Evolutionary conservation across 2,797 vertebrate species (phyloP), one percentile per base, ranked within the genome.

Genomic region (Catamblyrhynchus diadema): DNA sequence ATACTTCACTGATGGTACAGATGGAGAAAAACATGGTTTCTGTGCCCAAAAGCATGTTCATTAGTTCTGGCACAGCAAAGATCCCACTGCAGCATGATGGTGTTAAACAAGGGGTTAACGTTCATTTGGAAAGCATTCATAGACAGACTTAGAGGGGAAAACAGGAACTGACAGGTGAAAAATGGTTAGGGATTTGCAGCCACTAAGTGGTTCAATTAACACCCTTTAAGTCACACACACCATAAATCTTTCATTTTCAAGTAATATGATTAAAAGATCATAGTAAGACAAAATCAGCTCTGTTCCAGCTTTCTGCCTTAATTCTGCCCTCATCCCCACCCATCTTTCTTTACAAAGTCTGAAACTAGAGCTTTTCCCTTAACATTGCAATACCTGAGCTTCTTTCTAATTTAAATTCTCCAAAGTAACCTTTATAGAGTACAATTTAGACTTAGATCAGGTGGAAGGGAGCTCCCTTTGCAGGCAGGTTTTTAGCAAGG

Each of bases 191-290:
- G 84, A 93, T 95, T 91, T 94, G 44, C 77, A 95, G 72, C 27
- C 66, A 85, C 59, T 94, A 95, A 97, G 79, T 83, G 59, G 88
- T 81, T 94, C 96, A 95, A 94, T 96, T 95, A 97, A 86, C 94
- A 94, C 72, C 70, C 95, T 92, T 86, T 94, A 95, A 92, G 74
- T 94, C 61, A 94, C 59, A 92, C 35, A 92, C 41, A 90, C 59
- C 73, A 91, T 48, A 96, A 78, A 91, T 60, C 81, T 94, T 96
- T 85, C 91, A 86, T 94, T 96, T 91, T 88, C 81, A 86, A 95
- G 71, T 75, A 90, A 89, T 44, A 83, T 61, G 71, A 95, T 95
- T 94, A 89, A 96, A 95, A 60, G 56, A 83, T 90, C 82, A 73
- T 42, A 92, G 37, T 5, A 78, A 67, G n/a, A 86, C 32, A 92